phyloP scores from a whole-genome alignment of 2,888 invertebrate genomes.

The Lampropteryx suffumata region DNA sequence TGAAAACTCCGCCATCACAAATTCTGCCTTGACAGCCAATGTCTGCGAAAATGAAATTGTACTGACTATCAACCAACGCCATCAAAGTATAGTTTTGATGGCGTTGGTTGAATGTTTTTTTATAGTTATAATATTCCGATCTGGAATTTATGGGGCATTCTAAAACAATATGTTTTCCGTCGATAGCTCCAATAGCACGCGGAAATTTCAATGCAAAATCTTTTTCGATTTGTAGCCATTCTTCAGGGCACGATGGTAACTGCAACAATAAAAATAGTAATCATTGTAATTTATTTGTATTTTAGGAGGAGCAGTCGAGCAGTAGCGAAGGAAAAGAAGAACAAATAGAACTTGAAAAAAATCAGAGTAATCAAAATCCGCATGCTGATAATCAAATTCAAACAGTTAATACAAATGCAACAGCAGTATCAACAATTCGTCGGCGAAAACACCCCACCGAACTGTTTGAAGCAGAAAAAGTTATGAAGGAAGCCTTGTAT shows the following conservation, averaged over 20 bases:
- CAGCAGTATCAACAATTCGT: neutral
- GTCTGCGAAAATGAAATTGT: slow-evolving; percentile 14
- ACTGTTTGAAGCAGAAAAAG: neutral
- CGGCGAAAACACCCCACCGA: neutral
- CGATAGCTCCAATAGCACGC: neutral
- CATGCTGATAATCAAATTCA: no score
- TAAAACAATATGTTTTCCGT: slow-evolving; percentile 10
- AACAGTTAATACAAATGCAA: no score
- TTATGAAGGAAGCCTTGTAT: no score
- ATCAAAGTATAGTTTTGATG: slow-evolving; percentile 14
- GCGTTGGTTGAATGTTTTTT: slow-evolving; percentile 12
- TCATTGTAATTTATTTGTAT: slow-evolving; percentile 6
- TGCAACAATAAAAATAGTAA: slow-evolving; percentile 13
- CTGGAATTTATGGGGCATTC: slow-evolving; percentile 5
- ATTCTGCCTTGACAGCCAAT: slow-evolving; percentile 15
- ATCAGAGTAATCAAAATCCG: no score
- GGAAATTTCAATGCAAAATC: slow-evolving; percentile 6
- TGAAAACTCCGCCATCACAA: slow-evolving; percentile 16
- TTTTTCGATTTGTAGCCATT: slow-evolving; percentile 18
- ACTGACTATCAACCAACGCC: slow-evolving; percentile 10
- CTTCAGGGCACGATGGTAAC: slow-evolving; percentile 13
- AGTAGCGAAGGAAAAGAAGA: neutral
- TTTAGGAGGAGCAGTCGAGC: neutral
- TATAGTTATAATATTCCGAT: slow-evolving; percentile 11
- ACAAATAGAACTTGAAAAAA: no score